A percentile compares a stretch with the other conserved stretches of the same genome.
phyloP scores from a whole-genome alignment of 2,888 invertebrate genomes.

The Epirrita christyi region DNA sequence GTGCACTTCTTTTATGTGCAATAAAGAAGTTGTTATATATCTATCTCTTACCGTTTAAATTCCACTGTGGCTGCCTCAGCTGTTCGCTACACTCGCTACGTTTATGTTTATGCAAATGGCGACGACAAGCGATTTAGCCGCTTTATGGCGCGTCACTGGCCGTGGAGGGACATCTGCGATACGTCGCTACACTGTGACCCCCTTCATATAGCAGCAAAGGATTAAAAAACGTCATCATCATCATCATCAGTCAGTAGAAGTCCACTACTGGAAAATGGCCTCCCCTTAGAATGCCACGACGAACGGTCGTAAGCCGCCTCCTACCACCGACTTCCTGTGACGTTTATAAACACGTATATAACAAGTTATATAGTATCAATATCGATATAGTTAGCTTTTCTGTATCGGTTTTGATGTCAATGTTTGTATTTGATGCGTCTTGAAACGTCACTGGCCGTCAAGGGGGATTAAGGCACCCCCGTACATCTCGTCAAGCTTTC shows the following conservation, averaged over 20 bases:
- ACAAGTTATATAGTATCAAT: too few relatives aligned
- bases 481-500: too few relatives aligned
- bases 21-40: background rate
- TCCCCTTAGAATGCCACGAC: too few relatives aligned
- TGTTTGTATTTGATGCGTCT: too few relatives aligned
- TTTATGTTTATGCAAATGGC: conserved; percentile 66
- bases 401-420: too few relatives aligned
- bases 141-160: conserved; percentile 61
- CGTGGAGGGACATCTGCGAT: conserved; percentile 49
- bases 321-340: too few relatives aligned
- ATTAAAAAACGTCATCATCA: background rate
- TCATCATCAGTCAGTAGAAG: too few relatives aligned
- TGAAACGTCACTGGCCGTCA: too few relatives aligned
- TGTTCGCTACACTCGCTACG: conserved; percentile 34
- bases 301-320: too few relatives aligned
- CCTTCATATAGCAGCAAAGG: background rate
- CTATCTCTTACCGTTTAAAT: background rate
- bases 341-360: too few relatives aligned
- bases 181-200: conserved; percentile 26
- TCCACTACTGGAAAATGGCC: too few relatives aligned
- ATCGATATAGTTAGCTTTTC: background rate
- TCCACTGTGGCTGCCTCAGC: conserved; percentile 29
- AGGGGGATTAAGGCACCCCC: too few relatives aligned
- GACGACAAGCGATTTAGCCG: conserved; percentile 63
- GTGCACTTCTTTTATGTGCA: background rate